These are phyloP conservation scores for Criorhina ranunculi DNA, from an alignment of 2,888 invertebrate species.

Conservation along the genomic window DNA sequence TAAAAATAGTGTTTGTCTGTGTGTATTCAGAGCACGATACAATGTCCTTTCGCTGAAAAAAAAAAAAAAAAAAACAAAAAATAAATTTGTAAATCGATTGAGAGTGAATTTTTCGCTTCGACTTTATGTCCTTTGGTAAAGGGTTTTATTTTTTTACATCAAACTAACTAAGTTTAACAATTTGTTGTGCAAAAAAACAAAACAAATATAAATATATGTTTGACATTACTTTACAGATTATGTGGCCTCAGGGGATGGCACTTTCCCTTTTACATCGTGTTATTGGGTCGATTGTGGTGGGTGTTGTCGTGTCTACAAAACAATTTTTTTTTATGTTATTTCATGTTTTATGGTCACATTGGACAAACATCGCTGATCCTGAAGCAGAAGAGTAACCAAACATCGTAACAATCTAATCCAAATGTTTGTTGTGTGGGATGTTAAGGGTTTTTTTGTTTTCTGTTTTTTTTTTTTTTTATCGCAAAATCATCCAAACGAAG, in stretches of 20 bases:
- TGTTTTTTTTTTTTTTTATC: neutral
- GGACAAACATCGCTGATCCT: constrained; percentile 22
- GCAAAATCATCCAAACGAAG: too few species aligned
- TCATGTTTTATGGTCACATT: constrained; percentile 23
- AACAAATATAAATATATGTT: neutral
- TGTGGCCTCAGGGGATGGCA: neutral
- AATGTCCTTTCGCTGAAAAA: too few species aligned
- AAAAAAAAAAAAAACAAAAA: constrained; percentile 27
- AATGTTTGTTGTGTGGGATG: constrained; percentile 16
- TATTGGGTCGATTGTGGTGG: neutral
- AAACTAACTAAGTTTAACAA: constrained; percentile 19
- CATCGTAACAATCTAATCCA: constrained; percentile 33
- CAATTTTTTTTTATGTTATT: constrained; percentile 6
- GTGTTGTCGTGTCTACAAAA: neutral
- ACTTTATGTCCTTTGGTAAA: constrained; percentile 7
- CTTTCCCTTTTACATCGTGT: constrained; percentile 8
- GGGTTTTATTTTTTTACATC: neutral
- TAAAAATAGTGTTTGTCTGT: constrained; percentile 2
- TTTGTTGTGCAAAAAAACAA: neutral
- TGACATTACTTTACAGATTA: neutral
- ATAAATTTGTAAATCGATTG: constrained; percentile 45
- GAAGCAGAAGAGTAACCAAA: constrained; percentile 17
- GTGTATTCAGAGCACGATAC: constrained; percentile 1
- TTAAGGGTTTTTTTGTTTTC: neutral
- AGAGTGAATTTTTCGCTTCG: neutral